Evolutionary conservation across 2,113 vertebrate species (phyloP), one percentile per base, ranked within the genome.

Genomic region (Hydrolagus affinis): DNA sequence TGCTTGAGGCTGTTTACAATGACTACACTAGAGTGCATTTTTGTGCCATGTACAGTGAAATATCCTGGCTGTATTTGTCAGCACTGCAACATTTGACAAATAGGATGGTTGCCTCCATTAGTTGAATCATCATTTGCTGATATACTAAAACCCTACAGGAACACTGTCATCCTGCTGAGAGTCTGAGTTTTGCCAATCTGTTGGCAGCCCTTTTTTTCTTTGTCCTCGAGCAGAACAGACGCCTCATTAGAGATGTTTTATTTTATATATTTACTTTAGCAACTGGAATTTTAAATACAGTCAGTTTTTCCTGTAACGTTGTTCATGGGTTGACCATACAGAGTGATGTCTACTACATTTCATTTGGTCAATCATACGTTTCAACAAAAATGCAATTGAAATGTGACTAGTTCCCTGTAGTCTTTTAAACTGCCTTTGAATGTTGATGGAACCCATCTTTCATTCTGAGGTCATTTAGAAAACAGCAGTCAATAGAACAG

Each of bases 131-230:
- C 21, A 19, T 57, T 21, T 21, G 73, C 56, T 57, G 74, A 76
- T 76, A 76, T 23, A 56, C 57, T n/a, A 76, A 12, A 76, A 73
- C 4, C 23, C 19, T 44, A n/a, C 19, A n/a, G 44, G 44, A 11
- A 21, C 44, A 76, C 17, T 14, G 6, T 76, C 74, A 76, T 57
- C 44, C 74, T 57, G 19, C 74, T 76, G 44, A 57, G 44, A 76
- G 74, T n/a, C 19, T n/a, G 30, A n/a, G n/a, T 23, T 76, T 23
- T 57, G 57, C 10, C 74, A n/a, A 57, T 59, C 11, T 76, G 74
- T 57, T 76, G 74, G 9, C n/a, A n/a, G 10, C 30, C 72, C 32
- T 75, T 75, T n/a, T 75, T 32, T 75, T 75, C 32, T 75, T 32
- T 75, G 15, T 75, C 72, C 17, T 56, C 44, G 32, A 75, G 72